phyloP scores from a whole-genome alignment of 2,888 invertebrate species.

The Polyommatus iphigenia region DNA sequence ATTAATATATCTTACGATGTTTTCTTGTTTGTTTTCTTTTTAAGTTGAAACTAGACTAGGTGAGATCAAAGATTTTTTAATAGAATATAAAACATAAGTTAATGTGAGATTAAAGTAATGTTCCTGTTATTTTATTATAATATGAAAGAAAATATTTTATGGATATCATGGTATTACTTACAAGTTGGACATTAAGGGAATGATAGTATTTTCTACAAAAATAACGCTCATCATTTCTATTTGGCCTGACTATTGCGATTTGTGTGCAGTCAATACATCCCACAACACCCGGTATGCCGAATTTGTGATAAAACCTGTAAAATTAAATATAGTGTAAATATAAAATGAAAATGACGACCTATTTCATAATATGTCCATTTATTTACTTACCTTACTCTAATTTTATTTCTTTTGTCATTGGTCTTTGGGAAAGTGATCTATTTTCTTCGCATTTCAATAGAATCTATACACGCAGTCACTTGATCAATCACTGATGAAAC shows the following conservation, averaged over 20 bases:
- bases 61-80: too few relatives aligned
- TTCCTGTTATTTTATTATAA: neutral
- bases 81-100: neutral
- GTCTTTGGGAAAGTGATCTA: neutral
- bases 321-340: neutral
- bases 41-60: neutral
- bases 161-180: neutral
- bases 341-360: neutral
- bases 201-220: neutral
- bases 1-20: neutral
- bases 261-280: neutral
- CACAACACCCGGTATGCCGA: neutral
- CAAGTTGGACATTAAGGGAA: neutral
- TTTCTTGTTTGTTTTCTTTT: neutral
- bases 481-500: neutral
- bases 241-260: neutral
- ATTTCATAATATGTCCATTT: neutral
- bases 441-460: too few relatives aligned
- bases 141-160: neutral
- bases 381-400: neutral
- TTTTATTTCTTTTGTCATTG: neutral
- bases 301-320: neutral
- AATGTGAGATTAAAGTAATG: neutral
- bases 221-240: neutral
- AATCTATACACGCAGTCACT: neutral